Conservation (phyloP, 1,140 invertebrate species). For the Orius insidiosus region DNA sequence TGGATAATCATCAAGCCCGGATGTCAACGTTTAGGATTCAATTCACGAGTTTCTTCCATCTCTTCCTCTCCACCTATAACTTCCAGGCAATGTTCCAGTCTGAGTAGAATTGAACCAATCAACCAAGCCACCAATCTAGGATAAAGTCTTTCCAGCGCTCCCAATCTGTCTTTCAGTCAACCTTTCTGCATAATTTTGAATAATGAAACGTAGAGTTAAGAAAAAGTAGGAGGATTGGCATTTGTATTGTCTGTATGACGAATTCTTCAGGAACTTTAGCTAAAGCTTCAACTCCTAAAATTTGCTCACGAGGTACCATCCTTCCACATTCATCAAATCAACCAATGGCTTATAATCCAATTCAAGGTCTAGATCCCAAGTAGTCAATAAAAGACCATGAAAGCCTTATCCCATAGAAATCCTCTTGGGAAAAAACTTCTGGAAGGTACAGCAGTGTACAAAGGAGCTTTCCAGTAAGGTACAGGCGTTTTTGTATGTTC, state of each 20-base stretch:
- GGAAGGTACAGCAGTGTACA: slow-evolving; percentile 89
- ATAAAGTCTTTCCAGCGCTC: slow-evolving; percentile 45
- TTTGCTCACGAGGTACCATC: slow-evolving; percentile 95
- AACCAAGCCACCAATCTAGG: slow-evolving; percentile 71
- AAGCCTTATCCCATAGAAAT: slow-evolving; percentile 99
- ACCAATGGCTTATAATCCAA: slow-evolving; percentile 90
- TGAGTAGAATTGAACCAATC: slow-evolving; percentile 92
- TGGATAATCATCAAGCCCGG: slow-evolving; percentile 95
- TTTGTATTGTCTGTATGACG: slow-evolving; percentile 87
- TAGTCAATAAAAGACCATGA: slow-evolving; percentile 80
- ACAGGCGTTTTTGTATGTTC: slow-evolving; percentile 64
- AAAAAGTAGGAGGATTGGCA: slow-evolving; percentile 95
- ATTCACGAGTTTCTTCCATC: slow-evolving; percentile 52
- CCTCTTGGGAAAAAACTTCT: slow-evolving; percentile 95
- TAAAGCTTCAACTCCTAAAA: slow-evolving; percentile 65
- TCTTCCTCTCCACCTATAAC: slow-evolving; percentile 78
- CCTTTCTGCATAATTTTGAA: slow-evolving; percentile 40
- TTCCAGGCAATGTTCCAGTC: slow-evolving; percentile 46
- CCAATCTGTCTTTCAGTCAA: slow-evolving; percentile 32
- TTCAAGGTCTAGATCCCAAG: slow-evolving; percentile 78
- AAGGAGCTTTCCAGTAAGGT: slow-evolving; percentile 78
- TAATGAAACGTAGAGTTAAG: slow-evolving; percentile 59
- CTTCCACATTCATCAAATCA: slow-evolving; percentile 90
- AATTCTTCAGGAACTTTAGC: slow-evolving; percentile 87
- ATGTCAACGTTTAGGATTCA: slow-evolving; percentile 94